Conservation (phyloP, 1,140 invertebrate species). For the Rhopalosiphum maidis region DNA sequence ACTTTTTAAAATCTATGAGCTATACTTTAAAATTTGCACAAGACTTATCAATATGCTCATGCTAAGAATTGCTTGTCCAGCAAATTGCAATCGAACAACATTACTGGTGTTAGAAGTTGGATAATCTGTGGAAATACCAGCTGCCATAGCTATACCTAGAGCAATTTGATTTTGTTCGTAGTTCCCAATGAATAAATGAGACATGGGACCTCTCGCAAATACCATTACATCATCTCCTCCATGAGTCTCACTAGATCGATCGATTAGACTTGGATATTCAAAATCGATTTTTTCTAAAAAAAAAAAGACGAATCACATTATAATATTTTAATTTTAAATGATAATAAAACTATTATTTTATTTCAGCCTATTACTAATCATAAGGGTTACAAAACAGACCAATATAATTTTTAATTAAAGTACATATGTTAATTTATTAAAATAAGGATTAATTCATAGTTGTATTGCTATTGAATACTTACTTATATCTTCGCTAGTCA, state of each 20-base stretch:
- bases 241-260: constrained; percentile 68
- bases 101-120: background rate
- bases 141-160: constrained; percentile 72
- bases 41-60: background rate
- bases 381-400: background rate
- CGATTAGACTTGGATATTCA: constrained; percentile 66
- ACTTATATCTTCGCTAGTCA: constrained; percentile 61
- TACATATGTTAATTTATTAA: background rate
- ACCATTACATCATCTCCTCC: constrained; percentile 75
- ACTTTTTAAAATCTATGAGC: background rate
- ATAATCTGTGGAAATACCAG: constrained; percentile 65
- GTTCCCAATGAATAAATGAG: constrained; percentile 73
- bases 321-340: background rate
- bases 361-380: too few species aligned
- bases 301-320: background rate
- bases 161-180: constrained; percentile 76
- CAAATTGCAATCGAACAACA: too few species aligned
- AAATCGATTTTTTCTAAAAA: constrained; percentile 62
- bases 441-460: background rate
- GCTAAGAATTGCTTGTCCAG: background rate
- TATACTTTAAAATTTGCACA: background rate
- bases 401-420: background rate
- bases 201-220: constrained; percentile 71
- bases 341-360: too few species aligned
- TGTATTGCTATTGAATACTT: constrained; percentile 62